Base-by-base conservation (phyloP, 2,888 invertebrate genomes). In the Mellilla xanthometata region DNA sequence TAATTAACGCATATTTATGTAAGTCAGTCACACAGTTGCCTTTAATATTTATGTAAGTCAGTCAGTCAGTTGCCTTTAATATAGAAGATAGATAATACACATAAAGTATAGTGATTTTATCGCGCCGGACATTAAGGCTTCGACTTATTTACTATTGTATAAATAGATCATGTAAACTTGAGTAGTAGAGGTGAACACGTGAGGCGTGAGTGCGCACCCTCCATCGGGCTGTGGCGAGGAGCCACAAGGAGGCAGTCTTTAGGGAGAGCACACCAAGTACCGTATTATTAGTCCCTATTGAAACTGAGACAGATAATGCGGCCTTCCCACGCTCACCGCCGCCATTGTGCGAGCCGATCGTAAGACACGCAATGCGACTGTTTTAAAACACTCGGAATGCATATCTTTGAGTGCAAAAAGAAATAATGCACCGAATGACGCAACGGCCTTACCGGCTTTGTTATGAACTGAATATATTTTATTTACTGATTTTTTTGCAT, bases 301-400 rank as follows among this genome's bases (percentile, higher is more conserved):
- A 64, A 63, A 62, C 56, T 43, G 55, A 59, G 56, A 59, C 61
- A 65, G 64, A 70, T 69, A 72, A 73, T 65, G 61, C 63, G 56
- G 35, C 58, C 65, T 75, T 77, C 76, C 74, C 77, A 77, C 77
- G 76, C 70, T 71, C 62, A 39, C 39, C 45, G 52, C 39, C 47
- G 59, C 66, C 54, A 69, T 69, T 36, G 29, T 45, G 39, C 33
- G 46, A 40, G 28, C 38, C 38, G 52, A 46, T 41, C 43, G 48
- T 50, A 50, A 59, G 60, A 62, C 62, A 67, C 62, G 55, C 52
- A 46, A 52, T 48, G 48, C 31, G 36, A 45, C 39, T 35, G 46
- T 44, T 31, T 32, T 27, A 39, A 29, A 33, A 33, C 32, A 30
- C 32, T 39, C 4, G 23, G 44, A 49, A 19, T 49, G 35, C 40